These are phyloP conservation scores for Ctenopoma multispine DNA, from an alignment of 2,797 vertebrate species.

Conservation along the genomic window DNA sequence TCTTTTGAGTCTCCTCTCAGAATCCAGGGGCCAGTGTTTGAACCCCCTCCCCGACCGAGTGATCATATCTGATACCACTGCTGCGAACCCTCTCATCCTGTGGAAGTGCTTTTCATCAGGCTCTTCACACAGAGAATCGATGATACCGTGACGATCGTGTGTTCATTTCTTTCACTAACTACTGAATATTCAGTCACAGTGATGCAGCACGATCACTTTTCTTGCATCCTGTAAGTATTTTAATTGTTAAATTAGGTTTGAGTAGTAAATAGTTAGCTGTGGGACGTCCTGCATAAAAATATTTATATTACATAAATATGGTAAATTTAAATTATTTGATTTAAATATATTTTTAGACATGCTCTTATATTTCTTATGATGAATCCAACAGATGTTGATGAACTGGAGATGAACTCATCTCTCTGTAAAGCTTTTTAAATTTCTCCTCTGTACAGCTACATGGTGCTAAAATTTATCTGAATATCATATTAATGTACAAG, in stretches of 20 bases:
- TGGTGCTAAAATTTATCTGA: not conserved
- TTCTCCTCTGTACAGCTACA: not conserved
- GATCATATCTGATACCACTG: conserved; percentile 21
- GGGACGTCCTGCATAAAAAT: too few relatives aligned
- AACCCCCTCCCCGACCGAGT: not conserved
- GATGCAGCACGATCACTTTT: not conserved
- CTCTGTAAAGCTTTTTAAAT: not conserved
- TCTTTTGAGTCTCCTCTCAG: conserved; percentile 2
- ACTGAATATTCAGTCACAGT: conserved; percentile 13
- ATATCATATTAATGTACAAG: not conserved
- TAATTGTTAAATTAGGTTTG: too few relatives aligned
- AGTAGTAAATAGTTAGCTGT: too few relatives aligned
- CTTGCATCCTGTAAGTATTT: too few relatives aligned
- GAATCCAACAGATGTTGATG: too few relatives aligned
- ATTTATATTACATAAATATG: too few relatives aligned
- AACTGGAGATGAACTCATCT: not conserved
- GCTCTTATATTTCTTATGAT: too few relatives aligned
- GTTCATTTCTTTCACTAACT: conserved; percentile 15
- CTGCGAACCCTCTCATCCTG: conserved; percentile 24
- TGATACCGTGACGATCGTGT: conserved; percentile 9
- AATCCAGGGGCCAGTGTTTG: conserved; percentile 22
- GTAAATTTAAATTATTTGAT: too few relatives aligned
- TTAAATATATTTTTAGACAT: too few relatives aligned
- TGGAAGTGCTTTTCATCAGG: conserved; percentile 42
- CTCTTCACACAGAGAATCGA: conserved; percentile 8